Percentiles rank a stretch among this genome's conserved stretches.
These are phyloP conservation scores for Meda fulgida DNA, from an alignment of 2,797 vertebrate species.

Conservation along the genomic window DNA sequence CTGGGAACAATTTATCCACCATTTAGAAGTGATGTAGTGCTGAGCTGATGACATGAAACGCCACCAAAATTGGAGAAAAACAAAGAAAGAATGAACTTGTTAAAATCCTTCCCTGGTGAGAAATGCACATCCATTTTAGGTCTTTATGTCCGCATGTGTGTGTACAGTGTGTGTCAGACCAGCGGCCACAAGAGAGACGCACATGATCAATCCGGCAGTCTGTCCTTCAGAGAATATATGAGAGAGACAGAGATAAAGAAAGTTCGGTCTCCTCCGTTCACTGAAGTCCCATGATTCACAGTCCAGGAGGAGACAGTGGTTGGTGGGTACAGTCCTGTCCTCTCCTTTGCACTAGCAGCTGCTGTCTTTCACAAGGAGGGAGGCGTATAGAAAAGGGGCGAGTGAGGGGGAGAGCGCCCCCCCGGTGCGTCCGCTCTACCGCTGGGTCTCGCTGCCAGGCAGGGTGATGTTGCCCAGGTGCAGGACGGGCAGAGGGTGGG, in stretches of 20 bases:
- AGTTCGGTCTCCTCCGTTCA: slow-evolving; percentile 51
- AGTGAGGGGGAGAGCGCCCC: slow-evolving; percentile 49
- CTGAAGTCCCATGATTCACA: slow-evolving; percentile 54
- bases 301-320: slow-evolving; percentile 51
- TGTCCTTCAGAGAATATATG: slow-evolving; percentile 54
- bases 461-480: slow-evolving; percentile 94
- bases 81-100: slow-evolving; percentile 58
- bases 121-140: slow-evolving; percentile 48
- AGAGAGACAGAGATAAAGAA: slow-evolving; percentile 52
- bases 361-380: slow-evolving; percentile 59
- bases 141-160: slow-evolving; percentile 53
- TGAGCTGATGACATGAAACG: slow-evolving; percentile 57
- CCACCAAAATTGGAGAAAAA: slow-evolving; percentile 43
- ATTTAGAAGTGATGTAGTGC: slow-evolving; percentile 62
- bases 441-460: slow-evolving; percentile 88
- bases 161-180: slow-evolving; percentile 53
- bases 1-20: slow-evolving; percentile 17
- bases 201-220: slow-evolving; percentile 58
- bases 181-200: slow-evolving; percentile 21
- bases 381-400: slow-evolving; percentile 45
- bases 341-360: slow-evolving; percentile 46
- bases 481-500: slow-evolving; percentile 94
- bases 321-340: slow-evolving; percentile 50
- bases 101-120: slow-evolving; percentile 63
- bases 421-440: slow-evolving; percentile 75